These are phyloP conservation scores for Brenthis daphne DNA, from an alignment of 2,888 invertebrate genomes.

Conservation along the genomic window DNA sequence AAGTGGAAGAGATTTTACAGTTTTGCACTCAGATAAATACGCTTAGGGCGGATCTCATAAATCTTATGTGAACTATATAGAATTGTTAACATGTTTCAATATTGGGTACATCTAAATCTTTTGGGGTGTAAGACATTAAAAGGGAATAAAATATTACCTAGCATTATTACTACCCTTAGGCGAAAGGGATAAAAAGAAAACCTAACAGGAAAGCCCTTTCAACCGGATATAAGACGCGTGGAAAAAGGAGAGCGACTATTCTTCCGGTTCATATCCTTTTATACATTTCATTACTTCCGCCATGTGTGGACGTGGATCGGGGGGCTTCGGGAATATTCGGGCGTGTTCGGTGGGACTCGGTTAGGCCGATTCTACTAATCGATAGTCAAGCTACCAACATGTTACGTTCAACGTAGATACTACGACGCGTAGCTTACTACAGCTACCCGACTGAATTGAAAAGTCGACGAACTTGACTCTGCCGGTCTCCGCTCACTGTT, in stretches of 20 bases:
- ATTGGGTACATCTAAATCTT: not conserved
- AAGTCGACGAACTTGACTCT: constrained; percentile 57
- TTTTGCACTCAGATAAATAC: constrained; percentile 24
- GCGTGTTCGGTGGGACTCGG: constrained; percentile 55
- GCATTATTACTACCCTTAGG: constrained; percentile 22
- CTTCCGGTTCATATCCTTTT: constrained; percentile 81
- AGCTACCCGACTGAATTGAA: constrained; percentile 54
- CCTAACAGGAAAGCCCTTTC: constrained; percentile 65
- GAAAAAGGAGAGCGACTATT: constrained; percentile 78
- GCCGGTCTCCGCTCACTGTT: constrained; percentile 43
- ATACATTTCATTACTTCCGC: constrained; percentile 82
- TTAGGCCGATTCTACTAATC: constrained; percentile 63
- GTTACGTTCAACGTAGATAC: constrained; percentile 57
- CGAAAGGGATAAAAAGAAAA: constrained; percentile 62
- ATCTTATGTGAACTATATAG: constrained; percentile 13
- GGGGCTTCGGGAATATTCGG: constrained; percentile 58
- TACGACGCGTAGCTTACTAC: constrained; percentile 72
- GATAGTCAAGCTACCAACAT: constrained; percentile 63
- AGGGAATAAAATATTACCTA: constrained; percentile 13
- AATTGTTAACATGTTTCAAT: constrained; percentile 19
- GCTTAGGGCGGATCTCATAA: constrained; percentile 30
- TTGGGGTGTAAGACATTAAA: constrained; percentile 9
- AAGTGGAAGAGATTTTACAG: constrained; percentile 45
- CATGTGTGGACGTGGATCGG: constrained; percentile 68
- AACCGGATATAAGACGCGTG: constrained; percentile 67